Conservation (phyloP, 2,888 invertebrate species). For the Tipula lateralis region DNA sequence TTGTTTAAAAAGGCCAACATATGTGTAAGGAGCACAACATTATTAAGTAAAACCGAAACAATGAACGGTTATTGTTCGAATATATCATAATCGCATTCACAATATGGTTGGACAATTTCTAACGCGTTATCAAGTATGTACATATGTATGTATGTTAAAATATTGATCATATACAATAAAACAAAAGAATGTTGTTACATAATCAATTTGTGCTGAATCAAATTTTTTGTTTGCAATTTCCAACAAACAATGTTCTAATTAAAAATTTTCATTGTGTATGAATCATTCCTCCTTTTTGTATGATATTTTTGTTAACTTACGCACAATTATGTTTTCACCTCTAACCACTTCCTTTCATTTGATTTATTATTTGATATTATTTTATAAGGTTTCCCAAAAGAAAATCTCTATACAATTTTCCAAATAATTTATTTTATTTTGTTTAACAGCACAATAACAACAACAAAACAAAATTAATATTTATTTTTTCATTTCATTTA, state of each 20-base stretch:
- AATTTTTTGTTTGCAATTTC: background rate
- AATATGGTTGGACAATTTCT: background rate
- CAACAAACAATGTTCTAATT: background rate
- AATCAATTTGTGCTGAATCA: background rate
- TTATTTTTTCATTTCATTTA: background rate
- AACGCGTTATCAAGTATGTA: background rate
- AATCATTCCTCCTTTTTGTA: background rate
- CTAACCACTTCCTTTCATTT: background rate
- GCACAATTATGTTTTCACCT: background rate
- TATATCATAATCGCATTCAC: background rate
- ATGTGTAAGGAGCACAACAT: slow-evolving; percentile 2
- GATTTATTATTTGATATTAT: background rate
- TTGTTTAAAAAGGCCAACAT: background rate
- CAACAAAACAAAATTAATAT: background rate
- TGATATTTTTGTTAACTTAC: background rate
- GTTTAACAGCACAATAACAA: background rate
- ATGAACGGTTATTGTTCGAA: background rate
- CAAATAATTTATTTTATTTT: background rate
- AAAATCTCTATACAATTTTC: background rate
- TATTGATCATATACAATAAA: background rate
- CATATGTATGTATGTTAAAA: background rate
- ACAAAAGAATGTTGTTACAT: background rate
- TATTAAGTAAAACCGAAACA: background rate
- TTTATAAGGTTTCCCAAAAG: background rate
- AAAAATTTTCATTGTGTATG: background rate